phyloP scores from a whole-genome alignment of 2,797 vertebrate species.

The Cephalopachus bancanus region DNA sequence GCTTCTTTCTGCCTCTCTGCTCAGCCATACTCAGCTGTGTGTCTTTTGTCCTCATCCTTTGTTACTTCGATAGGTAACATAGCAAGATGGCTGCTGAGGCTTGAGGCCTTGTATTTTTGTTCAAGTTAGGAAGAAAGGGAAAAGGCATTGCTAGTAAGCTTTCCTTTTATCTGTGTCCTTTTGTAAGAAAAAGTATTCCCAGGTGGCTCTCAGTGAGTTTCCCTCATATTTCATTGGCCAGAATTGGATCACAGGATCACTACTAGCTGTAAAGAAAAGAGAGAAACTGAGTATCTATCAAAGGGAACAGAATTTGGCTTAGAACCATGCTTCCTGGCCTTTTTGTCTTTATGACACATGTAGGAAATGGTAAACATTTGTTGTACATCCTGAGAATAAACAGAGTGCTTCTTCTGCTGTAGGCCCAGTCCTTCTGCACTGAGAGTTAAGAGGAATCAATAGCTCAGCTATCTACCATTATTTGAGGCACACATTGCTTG shows the following conservation, averaged over 20 bases:
- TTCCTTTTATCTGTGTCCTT: neutral
- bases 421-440: neutral
- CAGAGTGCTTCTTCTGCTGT: neutral
- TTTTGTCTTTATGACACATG: neutral
- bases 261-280: neutral
- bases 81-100: neutral
- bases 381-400: neutral
- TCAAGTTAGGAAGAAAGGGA: neutral
- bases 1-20: neutral
- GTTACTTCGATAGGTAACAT: neutral
- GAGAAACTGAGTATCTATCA: neutral
- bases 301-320: constrained; percentile 8
- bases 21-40: neutral
- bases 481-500: neutral
- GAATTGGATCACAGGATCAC: neutral
- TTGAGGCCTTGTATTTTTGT: neutral
- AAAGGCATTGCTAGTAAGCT: neutral
- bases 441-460: neutral
- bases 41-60: neutral
- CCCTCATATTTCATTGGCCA: neutral
- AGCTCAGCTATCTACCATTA: neutral
- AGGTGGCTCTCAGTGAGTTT: neutral
- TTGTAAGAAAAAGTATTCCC: neutral
- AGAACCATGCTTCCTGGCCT: neutral
- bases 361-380: neutral